Evolutionary conservation across 2,113 vertebrate genomes (phyloP), one percentile per base, ranked within the genome.

Genomic region (Apeltes quadracus): DNA sequence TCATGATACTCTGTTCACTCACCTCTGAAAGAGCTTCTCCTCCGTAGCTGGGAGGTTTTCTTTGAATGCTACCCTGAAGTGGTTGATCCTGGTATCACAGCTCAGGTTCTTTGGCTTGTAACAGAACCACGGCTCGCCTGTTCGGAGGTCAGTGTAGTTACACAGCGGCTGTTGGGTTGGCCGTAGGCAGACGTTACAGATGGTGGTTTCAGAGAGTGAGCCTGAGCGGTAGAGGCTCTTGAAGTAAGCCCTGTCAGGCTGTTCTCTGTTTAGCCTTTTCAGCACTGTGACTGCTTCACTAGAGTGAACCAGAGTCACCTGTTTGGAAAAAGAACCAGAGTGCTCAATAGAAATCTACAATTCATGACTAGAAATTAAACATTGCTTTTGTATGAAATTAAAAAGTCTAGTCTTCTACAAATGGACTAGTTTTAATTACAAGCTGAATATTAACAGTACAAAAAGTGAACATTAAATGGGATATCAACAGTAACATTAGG

Each of bases 81-180:
- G 96, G 84, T 83, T 95, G 78, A 96, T 92, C 63, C 96, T 92
- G 75, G 90, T 91, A 71, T 94, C 92, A 80, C 96, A 98, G 36
- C 92, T 84, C 13, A 98, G 90, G 25, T 93, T 93, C 76, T 93
- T 92, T 48, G 97, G 97, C 69, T 96, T 98, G 61, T 95, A 95
- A 78, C 96, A 98, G 91, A 96, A 97, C 97, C 96, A 98, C 0
- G 94, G 96, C 43, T 98, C 96, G 2, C 96, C 96, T 0, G 95
- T 97, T 57, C 92, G 88, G 20, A 88, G 41, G 61, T 63, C 61
- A 12, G 61, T 63, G 41, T 3, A n/a, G n/a, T n/a, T n/a, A n/a
- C n/a, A n/a, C n/a, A n/a, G n/a, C n/a, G n/a, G n/a, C n/a, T n/a
- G n/a, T n/a, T n/a, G n/a, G n/a, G n/a, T n/a, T n/a, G n/a, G n/a